These are phyloP conservation scores for Rostratula benghalensis DNA, from an alignment of 2,113 vertebrate genomes.

Conservation along the genomic window DNA sequence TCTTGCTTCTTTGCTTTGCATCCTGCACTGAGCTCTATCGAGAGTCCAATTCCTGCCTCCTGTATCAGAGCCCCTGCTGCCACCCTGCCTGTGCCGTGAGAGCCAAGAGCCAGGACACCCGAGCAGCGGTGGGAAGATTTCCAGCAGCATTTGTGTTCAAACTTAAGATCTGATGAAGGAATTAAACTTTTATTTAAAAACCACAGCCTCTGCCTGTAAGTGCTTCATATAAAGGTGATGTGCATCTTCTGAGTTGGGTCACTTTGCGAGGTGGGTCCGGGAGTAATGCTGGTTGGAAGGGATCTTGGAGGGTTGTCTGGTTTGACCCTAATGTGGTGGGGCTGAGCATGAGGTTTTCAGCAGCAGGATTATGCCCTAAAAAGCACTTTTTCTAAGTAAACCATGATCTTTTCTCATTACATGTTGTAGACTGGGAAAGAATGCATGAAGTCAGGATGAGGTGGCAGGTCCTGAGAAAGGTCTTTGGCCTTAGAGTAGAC, in stretches of 20 bases:
- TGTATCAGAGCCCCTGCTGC: slow-evolving; percentile 18
- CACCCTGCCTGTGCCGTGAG: neutral
- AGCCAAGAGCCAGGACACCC: neutral
- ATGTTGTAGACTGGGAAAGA: neutral
- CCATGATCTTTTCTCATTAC: neutral
- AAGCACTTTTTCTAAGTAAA: neutral
- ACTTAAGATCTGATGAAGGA: slow-evolving; percentile 62
- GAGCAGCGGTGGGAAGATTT: neutral
- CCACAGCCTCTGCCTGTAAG: neutral
- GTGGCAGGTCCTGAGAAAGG: neutral
- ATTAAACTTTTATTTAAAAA: slow-evolving; percentile 76
- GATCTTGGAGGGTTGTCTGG: neutral
- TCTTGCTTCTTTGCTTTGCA: slow-evolving; percentile 40
- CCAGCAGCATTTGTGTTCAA: slow-evolving; percentile 60
- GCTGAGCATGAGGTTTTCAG: neutral
- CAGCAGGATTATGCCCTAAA: neutral
- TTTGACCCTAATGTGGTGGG: neutral
- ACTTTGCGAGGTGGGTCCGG: neutral
- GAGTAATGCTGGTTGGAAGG: neutral
- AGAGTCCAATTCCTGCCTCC: slow-evolving; percentile 43
- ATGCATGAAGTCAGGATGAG: neutral
- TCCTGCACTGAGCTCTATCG: slow-evolving; percentile 27
- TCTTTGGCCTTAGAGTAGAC: neutral
- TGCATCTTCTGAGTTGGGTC: neutral
- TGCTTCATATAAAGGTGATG: neutral